These are phyloP conservation scores for Mallateleia sp. DNA, from an alignment of 2,888 invertebrate genomes.

Conservation along the genomic window DNA sequence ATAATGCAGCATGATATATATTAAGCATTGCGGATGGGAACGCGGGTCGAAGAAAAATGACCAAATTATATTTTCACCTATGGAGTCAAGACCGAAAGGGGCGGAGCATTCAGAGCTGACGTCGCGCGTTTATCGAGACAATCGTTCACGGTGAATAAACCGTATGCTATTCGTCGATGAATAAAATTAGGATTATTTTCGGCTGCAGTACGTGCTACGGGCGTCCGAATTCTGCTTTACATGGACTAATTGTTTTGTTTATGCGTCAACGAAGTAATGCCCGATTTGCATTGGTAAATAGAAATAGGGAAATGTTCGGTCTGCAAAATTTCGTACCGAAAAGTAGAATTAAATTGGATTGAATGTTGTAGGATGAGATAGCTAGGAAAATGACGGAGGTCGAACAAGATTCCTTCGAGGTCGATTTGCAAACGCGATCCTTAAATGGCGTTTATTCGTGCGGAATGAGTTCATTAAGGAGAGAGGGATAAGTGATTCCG, in stretches of 20 bases:
- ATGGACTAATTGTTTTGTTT: constrained; percentile 11
- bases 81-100: constrained; percentile 51
- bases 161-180: constrained; percentile 7
- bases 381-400: no score
- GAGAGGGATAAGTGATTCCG: no score
- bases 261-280: background rate
- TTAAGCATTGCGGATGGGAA: constrained; percentile 48
- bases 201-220: background rate
- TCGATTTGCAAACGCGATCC: no score
- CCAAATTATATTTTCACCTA: constrained; percentile 60
- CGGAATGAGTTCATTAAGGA: no score
- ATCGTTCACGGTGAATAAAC: background rate
- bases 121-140: constrained; percentile 8
- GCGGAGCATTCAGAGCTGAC: constrained; percentile 11
- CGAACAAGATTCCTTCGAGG: no score
- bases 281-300: constrained; percentile 8
- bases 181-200: constrained; percentile 23
- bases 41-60: constrained; percentile 54
- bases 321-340: background rate
- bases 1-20: constrained; percentile 61
- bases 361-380: no score
- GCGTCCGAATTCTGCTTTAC: background rate
- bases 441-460: no score
- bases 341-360: background rate
- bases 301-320: background rate